Conservation (phyloP, 2,888 invertebrate species). For the Daptonema setosum region DNA sequence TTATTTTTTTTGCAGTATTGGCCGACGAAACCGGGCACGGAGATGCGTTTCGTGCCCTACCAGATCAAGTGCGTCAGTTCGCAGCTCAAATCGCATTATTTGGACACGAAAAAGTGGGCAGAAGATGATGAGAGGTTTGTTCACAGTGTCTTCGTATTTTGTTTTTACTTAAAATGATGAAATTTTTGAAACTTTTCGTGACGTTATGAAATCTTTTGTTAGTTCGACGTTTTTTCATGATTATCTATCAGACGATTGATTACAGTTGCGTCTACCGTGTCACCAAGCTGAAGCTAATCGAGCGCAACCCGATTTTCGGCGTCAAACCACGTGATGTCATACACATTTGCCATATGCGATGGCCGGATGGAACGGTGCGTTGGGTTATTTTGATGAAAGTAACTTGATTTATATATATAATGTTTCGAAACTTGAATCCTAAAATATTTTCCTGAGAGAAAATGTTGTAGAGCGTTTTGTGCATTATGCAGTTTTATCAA, state of each 20-base stretch:
- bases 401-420: too few species aligned
- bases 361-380: conserved; percentile 9
- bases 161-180: too few species aligned
- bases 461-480: too few species aligned
- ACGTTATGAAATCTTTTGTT: too few species aligned
- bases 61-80: conserved; percentile 6
- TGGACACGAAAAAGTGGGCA: neutral
- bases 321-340: conserved; percentile 6
- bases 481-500: too few species aligned
- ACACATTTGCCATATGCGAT: conserved; percentile 6
- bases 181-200: too few species aligned
- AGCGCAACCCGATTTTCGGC: conserved; percentile 8
- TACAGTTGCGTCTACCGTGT: conserved; percentile 9
- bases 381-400: too few species aligned
- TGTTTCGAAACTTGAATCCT: too few species aligned
- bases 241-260: neutral
- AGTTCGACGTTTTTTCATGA: neutral
- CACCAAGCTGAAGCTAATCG: conserved; percentile 5
- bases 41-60: conserved; percentile 9
- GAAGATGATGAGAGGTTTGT: neutral
- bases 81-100: conserved; percentile 3
- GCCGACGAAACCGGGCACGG: conserved; percentile 8
- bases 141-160: too few species aligned
- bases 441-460: too few species aligned
- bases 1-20: conserved; percentile 10